Percentiles rank a stretch among this genome's conserved stretches.
Evolutionary conservation across 2,797 vertebrate genomes (phyloP).

Genomic region (Vultur gryphus): DNA sequence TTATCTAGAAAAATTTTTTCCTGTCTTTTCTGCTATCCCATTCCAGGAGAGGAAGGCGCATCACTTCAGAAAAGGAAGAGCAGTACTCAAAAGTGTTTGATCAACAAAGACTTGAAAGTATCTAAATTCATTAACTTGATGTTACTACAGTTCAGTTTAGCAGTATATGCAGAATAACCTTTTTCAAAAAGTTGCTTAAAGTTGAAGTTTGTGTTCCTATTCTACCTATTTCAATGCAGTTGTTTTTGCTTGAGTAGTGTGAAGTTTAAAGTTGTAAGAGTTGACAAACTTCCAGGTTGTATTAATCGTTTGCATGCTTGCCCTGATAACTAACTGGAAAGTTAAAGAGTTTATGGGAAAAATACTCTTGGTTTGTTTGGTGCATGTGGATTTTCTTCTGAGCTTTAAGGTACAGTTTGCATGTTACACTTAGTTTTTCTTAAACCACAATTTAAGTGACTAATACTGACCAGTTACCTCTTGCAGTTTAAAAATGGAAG

Average conservation of each 20-base stretch:
- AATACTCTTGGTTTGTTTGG: neutral
- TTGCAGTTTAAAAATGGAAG: conserved; percentile 42
- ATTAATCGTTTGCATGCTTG: conserved; percentile 30
- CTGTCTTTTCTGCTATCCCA: neutral
- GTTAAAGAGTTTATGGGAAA: neutral
- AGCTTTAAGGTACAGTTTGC: conserved; percentile 54
- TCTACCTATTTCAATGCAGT: conserved; percentile 20
- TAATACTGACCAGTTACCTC: conserved; percentile 28
- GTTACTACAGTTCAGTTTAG: neutral
- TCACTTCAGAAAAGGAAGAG: conserved; percentile 75
- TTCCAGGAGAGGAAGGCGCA: conserved; percentile 73
- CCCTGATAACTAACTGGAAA: neutral
- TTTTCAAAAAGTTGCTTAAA: neutral
- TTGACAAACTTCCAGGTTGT: neutral
- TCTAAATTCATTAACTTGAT: neutral
- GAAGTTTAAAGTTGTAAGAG: conserved; percentile 37
- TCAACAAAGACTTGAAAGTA: conserved; percentile 34
- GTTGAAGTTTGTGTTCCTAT: neutral
- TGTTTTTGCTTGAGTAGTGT: conserved; percentile 24
- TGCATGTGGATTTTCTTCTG: conserved; percentile 62
- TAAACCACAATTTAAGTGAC: neutral
- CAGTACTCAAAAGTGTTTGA: conserved; percentile 73
- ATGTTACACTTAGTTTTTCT: conserved; percentile 41
- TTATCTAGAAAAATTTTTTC: neutral
- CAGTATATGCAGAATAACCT: neutral